Base-by-base conservation (phyloP, 2,797 vertebrate species). In the Percopsis omiscomaycus region DNA sequence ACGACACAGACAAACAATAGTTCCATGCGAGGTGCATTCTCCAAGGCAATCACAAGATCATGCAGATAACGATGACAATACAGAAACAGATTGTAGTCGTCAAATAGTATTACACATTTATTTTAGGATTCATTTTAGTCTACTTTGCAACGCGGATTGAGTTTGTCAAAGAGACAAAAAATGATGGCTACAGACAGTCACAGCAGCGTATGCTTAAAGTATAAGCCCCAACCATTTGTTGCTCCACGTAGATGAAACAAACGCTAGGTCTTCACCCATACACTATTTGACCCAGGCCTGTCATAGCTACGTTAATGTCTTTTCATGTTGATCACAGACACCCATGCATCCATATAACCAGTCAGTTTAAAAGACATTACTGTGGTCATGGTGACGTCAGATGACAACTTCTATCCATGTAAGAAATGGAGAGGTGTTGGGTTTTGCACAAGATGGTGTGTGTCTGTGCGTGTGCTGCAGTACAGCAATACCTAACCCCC, bases 41-140 rank as follows among this genome's bases (percentile, higher is more conserved):
- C 49, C 22, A 68, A 64, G 49, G 68, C 65, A 66, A 2, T 56
- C 3, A 64, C 62, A 28, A 77, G 69, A 77, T 65, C 84, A 91
- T 87, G 87, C 86, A 88, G 55, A 6, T 70, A 59, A 79, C 16
- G 72, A 66, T 37, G 52, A 79, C 59, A 71, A 75, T 28, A 69
- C 64, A 71, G 37, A 80, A 28, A 47, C 69, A 79, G 59, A 55
- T 71, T 22, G 16, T n/a, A 53, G 50, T 64, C 52, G 50, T 64
- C 52, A 61, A 55, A 77, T 9, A 60, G 16, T n/a, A 22, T 1
- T 71, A 15, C 14, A 59, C 29, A 65, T 60, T 5, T n/a, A 0
- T 52, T 27, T 53, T 22, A 44, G 0, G 8, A 4, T 42, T 61
- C 53, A 30, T 45, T 22, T 15, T 54, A 13, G 15, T 61, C 3